These are phyloP conservation scores for Dicranocentrus wangi DNA, from an alignment of 2,888 invertebrate species.

Conservation along the genomic window DNA sequence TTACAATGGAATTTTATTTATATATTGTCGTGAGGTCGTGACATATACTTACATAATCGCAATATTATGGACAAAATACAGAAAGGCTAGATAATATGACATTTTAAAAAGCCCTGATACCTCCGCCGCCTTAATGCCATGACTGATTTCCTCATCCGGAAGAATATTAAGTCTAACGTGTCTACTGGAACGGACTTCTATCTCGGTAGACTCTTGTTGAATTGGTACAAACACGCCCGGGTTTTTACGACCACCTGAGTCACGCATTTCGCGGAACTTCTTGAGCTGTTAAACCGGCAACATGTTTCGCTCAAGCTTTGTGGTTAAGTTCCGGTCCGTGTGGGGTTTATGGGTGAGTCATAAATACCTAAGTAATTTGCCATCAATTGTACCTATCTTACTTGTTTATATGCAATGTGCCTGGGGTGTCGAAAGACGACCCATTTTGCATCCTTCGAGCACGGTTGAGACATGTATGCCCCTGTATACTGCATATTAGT, in stretches of 20 bases:
- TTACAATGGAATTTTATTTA: neutral
- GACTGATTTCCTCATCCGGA: neutral
- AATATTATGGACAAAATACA: neutral
- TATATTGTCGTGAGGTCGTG: neutral
- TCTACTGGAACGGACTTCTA: neutral
- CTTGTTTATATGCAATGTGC: slow-evolving; percentile 61
- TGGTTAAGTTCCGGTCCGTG: neutral
- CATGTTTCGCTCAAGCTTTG: neutral
- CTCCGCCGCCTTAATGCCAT: no score
- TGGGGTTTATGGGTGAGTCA: no score
- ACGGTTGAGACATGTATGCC: slow-evolving; percentile 55
- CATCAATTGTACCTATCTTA: no score
- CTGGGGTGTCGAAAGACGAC: slow-evolving; percentile 57
- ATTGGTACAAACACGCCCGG: slow-evolving; percentile 5
- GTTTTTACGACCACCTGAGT: neutral
- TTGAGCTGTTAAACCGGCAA: neutral
- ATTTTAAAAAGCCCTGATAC: neutral
- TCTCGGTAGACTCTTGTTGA: neutral
- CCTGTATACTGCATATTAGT: slow-evolving; percentile 61
- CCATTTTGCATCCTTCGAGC: slow-evolving; percentile 55
- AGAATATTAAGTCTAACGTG: neutral
- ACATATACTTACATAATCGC: neutral
- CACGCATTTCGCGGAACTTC: slow-evolving; percentile 35
- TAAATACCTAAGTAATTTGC: no score
- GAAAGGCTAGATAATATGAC: neutral